Evolutionary conservation across 2,888 invertebrate species (phyloP), one percentile per base, ranked within the genome.

Genomic region (Orchesella flavescens): DNA sequence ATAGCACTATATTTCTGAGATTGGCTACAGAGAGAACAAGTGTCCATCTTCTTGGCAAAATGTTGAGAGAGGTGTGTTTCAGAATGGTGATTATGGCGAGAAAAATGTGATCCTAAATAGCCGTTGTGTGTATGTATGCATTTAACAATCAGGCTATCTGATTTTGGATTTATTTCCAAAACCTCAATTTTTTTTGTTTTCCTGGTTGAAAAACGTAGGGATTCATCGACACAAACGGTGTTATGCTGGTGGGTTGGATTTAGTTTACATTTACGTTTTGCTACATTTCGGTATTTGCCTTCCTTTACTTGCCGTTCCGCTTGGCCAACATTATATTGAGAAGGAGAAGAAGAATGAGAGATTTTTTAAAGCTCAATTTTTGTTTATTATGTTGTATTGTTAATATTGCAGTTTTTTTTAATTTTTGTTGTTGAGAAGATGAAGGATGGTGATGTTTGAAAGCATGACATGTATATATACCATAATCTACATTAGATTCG

Each of bases 191-290:
- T 65, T 73, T 73, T 73, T 53, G 73, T 59, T 80, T 80, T 80
- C 80, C 73, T 80, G 73, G 72, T 80, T 80, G 66, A 73, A 73
- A 73, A 80, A 66, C 57, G 59, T 69, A 66, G 34, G 9, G 13
- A 34, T 34, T 34, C 34, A 7, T 34, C 34, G 34, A 34, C 34
- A 34, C 34, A 34, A 34, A 34, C 34, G 34, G 34, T 34, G 34
- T 34, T 34, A 34, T 34, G 34, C 7, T 34, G 34, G 7, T 2
- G 34, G 34, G 2, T 34, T 34, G 34, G n/a, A n/a, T n/a, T n/a
- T n/a, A 34, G 34, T 55, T 57, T 57, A 5, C 72, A 59, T 43
- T 44, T 49, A n/a, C 15, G 17, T 69, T 49, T 66, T 66, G 44
- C n/a, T 66, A 23, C 19, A 12, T 63, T 17, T 34, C 12, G 19